phyloP scores from a whole-genome alignment of 1,140 invertebrate genomes.

The Onthophagus taurus region DNA sequence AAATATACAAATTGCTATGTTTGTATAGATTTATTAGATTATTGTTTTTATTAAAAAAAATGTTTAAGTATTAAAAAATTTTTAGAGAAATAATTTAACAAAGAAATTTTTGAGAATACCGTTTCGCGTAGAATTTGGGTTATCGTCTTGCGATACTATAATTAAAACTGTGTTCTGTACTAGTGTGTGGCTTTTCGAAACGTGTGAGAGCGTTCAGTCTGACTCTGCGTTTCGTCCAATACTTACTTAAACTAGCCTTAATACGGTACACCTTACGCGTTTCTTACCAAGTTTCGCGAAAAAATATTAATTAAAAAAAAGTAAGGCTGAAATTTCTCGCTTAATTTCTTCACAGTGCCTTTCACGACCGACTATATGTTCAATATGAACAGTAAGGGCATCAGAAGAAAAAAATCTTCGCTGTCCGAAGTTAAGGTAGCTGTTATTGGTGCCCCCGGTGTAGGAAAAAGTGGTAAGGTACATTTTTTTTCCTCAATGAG shows the following conservation, averaged over 20 bases:
- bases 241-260: too few relatives aligned
- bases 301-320: too few relatives aligned
- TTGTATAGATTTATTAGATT: neutral
- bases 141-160: constrained; percentile 14
- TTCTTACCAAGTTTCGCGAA: too few relatives aligned
- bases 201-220: too few relatives aligned
- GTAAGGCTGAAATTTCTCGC: too few relatives aligned
- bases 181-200: too few relatives aligned
- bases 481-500: too few relatives aligned
- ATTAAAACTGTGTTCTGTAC: constrained; percentile 13
- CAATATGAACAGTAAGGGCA: constrained; percentile 56
- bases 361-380: too few relatives aligned
- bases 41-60: neutral
- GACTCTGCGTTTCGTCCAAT: too few relatives aligned
- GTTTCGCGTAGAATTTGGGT: constrained; percentile 12
- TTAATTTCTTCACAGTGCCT: too few relatives aligned
- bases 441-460: constrained; percentile 73
- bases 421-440: constrained; percentile 81
- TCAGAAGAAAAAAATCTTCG: constrained; percentile 79
- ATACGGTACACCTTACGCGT: too few relatives aligned
- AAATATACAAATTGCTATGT: neutral
- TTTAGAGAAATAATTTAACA: constrained; percentile 6
- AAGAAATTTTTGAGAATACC: too few relatives aligned
- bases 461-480: constrained; percentile 85
- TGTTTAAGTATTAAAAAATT: neutral